Evolutionary conservation across 2,113 vertebrate species (phyloP), one percentile per base, ranked within the genome.

Genomic region (Oophaga pumilio): DNA sequence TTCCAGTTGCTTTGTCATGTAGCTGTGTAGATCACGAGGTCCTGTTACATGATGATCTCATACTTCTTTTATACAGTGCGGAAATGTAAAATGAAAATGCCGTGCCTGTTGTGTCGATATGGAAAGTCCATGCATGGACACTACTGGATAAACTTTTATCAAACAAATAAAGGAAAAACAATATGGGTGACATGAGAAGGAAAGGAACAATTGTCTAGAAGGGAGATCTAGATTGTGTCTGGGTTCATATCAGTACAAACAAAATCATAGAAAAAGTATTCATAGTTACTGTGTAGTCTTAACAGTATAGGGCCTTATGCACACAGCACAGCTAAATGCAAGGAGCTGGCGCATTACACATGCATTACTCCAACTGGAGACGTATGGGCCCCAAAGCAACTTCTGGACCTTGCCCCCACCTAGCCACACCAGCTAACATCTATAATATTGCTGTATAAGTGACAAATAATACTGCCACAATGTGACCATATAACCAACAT

Each of bases 1-100:
- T 82, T 82, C 28, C 76, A 79, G 76, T 18, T 26, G 79, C 26
- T 62, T 33, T 43, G 28, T 82, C 79, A 82, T n/a, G 59, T 43
- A 12, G 18, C 26, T 49, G 10, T 64, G n/a, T 49, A 52, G 60
- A 66, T 82, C 80, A 82, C 26, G 28, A 74, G 71, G 66, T 6
- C 20, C 33, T n/a, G 18, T 22, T 14, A 49, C 9, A 49, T 13
- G 11, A 22, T 66, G 20, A 66, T 22, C 26, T 62, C 18, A 22
- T 2, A 10, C 26, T 49, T 2, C 79, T 64, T 81, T 81, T 64
- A 22, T 62, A 10, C 28, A 77, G 18, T 26, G 8, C 3, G 18
- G 71, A 10, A 26, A 0, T n/a, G 11, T 76, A 52, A 71, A 69
- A 24, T 24, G 4, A 62, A 7, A 62, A 66, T 13, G 10, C 15